phyloP scores from a whole-genome alignment of 2,113 vertebrate species.

The Otolemur garnettii region DNA sequence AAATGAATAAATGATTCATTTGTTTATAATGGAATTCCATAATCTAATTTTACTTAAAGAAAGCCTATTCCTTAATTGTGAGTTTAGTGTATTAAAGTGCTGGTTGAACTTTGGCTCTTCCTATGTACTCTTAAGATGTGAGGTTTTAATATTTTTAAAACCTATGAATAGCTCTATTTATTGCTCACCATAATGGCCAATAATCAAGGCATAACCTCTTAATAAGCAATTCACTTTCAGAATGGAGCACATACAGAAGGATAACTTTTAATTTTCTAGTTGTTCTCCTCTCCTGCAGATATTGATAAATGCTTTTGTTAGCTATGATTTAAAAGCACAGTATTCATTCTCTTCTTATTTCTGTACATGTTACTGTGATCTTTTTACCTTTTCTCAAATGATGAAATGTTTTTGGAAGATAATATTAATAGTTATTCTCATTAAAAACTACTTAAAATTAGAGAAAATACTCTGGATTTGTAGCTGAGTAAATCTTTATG shows the following conservation, averaged over 20 bases:
- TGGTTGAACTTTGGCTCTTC: not conserved
- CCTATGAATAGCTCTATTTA: slow-evolving; percentile 1
- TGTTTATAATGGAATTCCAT: slow-evolving; percentile 46
- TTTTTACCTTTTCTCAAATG: slow-evolving; percentile 22
- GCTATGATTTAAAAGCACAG: not conserved
- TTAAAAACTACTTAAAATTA: not conserved
- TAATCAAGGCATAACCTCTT: not conserved
- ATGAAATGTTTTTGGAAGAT: not conserved
- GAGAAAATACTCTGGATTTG: slow-evolving; percentile 46
- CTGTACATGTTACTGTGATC: not conserved
- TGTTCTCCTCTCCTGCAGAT: not conserved
- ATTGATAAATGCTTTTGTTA: not conserved
- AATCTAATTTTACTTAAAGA: slow-evolving; percentile 61
- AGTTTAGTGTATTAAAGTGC: not conserved
- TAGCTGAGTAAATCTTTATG: slow-evolving; percentile 41
- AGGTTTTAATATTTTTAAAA: slow-evolving; percentile 27
- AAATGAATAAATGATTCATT: slow-evolving; percentile 32
- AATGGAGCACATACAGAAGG: not conserved
- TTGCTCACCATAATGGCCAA: not conserved
- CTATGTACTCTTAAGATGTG: not conserved
- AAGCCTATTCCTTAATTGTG: slow-evolving; percentile 37
- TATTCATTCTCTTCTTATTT: not conserved
- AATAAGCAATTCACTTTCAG: slow-evolving; percentile 41
- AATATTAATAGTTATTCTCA: slow-evolving; percentile 50
- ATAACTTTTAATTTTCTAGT: not conserved